These are phyloP conservation scores for Cariama cristata DNA, from an alignment of 2,113 vertebrate genomes.

Conservation along the genomic window DNA sequence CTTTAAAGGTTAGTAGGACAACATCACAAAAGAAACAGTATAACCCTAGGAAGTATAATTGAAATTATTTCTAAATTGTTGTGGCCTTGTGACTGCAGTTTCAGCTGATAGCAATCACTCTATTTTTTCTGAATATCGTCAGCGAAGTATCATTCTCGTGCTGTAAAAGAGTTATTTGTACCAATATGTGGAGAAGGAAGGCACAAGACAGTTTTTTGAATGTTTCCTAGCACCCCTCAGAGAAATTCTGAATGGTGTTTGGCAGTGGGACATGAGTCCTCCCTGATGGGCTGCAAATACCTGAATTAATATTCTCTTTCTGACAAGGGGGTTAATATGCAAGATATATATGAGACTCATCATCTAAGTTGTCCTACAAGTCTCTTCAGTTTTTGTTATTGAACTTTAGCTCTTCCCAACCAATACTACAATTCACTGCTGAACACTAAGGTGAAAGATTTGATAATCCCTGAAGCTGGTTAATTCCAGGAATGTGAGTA, in stretches of 20 bases:
- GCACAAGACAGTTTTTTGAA: neutral
- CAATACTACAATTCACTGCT: neutral
- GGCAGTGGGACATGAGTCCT: neutral
- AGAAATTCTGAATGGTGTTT: neutral
- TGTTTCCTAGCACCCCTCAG: neutral
- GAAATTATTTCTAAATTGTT: neutral
- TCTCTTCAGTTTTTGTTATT: neutral
- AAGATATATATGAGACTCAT: fast-evolving
- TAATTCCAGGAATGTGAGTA: fast-evolving
- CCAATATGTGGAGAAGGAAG: neutral
- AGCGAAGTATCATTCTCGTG: neutral
- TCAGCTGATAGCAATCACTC: neutral
- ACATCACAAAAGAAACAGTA: neutral
- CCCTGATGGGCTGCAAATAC: neutral
- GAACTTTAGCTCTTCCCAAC: neutral
- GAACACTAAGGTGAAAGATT: no score
- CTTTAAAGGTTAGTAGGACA: conserved; percentile 45
- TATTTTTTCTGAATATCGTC: neutral
- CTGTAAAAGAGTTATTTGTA: neutral
- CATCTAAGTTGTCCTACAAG: neutral
- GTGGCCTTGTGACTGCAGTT: neutral
- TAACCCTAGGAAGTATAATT: neutral
- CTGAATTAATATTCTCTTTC: neutral
- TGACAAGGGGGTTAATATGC: neutral
- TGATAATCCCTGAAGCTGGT: neutral